A percentile compares a stretch with the other conserved stretches of the same genome.
These are phyloP conservation scores for Mythimna lalbum DNA, from an alignment of 2,888 invertebrate species.

Conservation along the genomic window DNA sequence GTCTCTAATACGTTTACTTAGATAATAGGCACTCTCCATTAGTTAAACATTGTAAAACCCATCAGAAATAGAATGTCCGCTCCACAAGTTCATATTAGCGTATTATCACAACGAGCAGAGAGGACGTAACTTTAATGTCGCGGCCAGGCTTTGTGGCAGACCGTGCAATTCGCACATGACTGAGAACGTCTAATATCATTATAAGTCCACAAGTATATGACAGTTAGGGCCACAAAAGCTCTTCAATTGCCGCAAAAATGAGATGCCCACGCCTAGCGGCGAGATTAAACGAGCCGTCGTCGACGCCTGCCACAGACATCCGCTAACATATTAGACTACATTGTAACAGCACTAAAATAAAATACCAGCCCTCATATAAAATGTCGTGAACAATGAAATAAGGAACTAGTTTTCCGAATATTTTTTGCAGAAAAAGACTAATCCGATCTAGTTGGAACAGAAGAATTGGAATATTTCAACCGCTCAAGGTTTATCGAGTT, in stretches of 20 bases:
- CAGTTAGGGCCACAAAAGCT: constrained; percentile 37
- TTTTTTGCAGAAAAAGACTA: constrained; percentile 57
- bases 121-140: constrained; percentile 27
- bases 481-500: constrained; percentile 72
- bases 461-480: constrained; percentile 73
- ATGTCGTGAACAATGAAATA: constrained; percentile 38
- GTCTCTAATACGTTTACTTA: constrained; percentile 54
- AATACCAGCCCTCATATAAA: constrained; percentile 66
- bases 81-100: constrained; percentile 23
- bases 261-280: constrained; percentile 72
- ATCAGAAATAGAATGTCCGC: constrained; percentile 16
- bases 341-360: constrained; percentile 77
- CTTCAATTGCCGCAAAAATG: constrained; percentile 70
- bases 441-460: constrained; percentile 57
- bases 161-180: constrained; percentile 38
- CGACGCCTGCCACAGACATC: constrained; percentile 75
- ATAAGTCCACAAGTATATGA: constrained; percentile 30
- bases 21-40: constrained; percentile 39
- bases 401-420: constrained; percentile 27
- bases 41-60: constrained; percentile 29
- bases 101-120: constrained; percentile 14
- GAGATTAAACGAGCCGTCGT: constrained; percentile 73
- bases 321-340: constrained; percentile 80
- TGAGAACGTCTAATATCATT: constrained; percentile 40
- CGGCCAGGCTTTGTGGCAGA: constrained; percentile 24